Conservation (phyloP, 2,113 vertebrate genomes). For the human (Homo sapiens) region GRCh38 chr9:109860001-109860500, state of each 20-base stretch:
- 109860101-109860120: background rate
- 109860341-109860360: slow-evolving; percentile 46
- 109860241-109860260: background rate
- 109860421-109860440: background rate
- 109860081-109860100: background rate
- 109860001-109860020: background rate
- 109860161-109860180: background rate
- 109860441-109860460: background rate
- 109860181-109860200: background rate
- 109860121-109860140: background rate
- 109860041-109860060: slow-evolving; percentile 4
- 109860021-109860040: background rate
- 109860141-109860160: background rate
- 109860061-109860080: slow-evolving; percentile 7
- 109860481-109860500: background rate
- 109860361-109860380: background rate
- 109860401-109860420: slow-evolving; percentile 12
- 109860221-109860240: background rate
- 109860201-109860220: background rate
- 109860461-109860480: background rate
- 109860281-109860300: background rate
- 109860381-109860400: slow-evolving; percentile 15
- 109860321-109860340: background rate
- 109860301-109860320: slow-evolving; percentile 43
- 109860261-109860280: background rate